Base-by-base conservation (phyloP, 1,140 invertebrate genomes). In the Oryzaephilus surinamensis region DNA sequence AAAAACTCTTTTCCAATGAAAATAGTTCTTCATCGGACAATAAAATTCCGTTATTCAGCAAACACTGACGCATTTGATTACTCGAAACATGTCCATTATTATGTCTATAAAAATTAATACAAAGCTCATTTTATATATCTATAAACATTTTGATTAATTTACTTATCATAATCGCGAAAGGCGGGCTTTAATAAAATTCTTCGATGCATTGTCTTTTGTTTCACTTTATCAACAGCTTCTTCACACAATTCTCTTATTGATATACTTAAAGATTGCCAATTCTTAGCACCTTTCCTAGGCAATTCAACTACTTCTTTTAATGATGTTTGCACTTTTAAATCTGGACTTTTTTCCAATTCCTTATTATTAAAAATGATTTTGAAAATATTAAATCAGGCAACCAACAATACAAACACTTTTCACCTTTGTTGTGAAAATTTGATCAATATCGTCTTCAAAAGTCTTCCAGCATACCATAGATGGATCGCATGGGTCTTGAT, bases 361-460 rank as follows among this genome's bases (percentile, higher is more conserved):
- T 58, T 24, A 11, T 30, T 30, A 12, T 28, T 12, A 20, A 23
- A 30, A 28, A 10, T n/a, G 23, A 33, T 11, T 11, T 13, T 40
- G 1, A 19, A n/a, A n/a, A n/a, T 20, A 18, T 37, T 30, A 42
- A 36, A n/a, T n/a, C n/a, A n/a, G n/a, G n/a, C n/a, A n/a, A n/a
- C 28, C 23, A 16, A 15, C 12, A 24, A 39, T 16, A 13, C 27
- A 24, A 28, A 36, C 34, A 13, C 47, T n/a, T n/a, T n/a, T n/a
- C n/a, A 60, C 57, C 41, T 78, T 78, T 4, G 72, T 65, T 0
- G 76, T 77, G 42, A 80, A 81, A 3, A 81, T 77, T 75, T 55
- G 50, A 36, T 82, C 74, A 26, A 81, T 72, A 50, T 82, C 79
- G 46, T 81, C 74, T 43, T 74, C 72, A 51, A 82, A 83, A n/a